Evolutionary conservation across 1,140 invertebrate species (phyloP).

Genomic region (Drosophila prosaltans): DNA sequence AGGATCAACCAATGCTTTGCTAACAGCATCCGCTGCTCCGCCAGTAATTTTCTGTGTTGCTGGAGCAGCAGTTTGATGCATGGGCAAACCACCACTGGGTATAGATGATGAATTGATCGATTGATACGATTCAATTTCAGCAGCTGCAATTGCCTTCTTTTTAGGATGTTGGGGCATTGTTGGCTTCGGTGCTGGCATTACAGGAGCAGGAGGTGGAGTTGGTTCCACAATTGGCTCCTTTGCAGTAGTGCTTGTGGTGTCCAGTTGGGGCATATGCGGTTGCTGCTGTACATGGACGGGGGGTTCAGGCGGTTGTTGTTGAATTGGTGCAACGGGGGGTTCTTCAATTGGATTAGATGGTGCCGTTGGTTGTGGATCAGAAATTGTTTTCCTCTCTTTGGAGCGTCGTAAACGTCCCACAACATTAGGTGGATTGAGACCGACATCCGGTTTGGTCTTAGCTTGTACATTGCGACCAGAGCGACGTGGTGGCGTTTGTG

Average conservation of each 20-base stretch:
- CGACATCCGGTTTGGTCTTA: slow-evolving; percentile 49
- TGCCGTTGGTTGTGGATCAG: slow-evolving; percentile 83
- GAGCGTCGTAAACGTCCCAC: slow-evolving; percentile 85
- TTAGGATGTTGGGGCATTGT: slow-evolving; percentile 76
- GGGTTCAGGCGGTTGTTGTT: not conserved
- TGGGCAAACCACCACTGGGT: slow-evolving; percentile 55
- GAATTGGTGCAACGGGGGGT: not conserved
- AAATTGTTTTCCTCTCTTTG: slow-evolving; percentile 86
- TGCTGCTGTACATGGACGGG: slow-evolving; percentile 8
- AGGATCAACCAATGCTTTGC: slow-evolving; percentile 87
- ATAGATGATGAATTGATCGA: slow-evolving; percentile 62
- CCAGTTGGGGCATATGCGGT: slow-evolving; percentile 41
- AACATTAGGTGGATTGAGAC: slow-evolving; percentile 84
- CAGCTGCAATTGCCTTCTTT: slow-evolving; percentile 78
- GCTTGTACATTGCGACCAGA: slow-evolving; percentile 66
- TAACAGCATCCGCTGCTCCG: slow-evolving; percentile 74
- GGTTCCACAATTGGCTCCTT: slow-evolving; percentile 28
- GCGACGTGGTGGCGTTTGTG: slow-evolving; percentile 71
- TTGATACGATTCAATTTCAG: slow-evolving; percentile 76
- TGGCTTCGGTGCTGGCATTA: slow-evolving; percentile 38
- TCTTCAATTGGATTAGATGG: slow-evolving; percentile 1
- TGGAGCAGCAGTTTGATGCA: slow-evolving; percentile 73
- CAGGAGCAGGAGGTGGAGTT: slow-evolving; percentile 1
- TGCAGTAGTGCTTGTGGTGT: not conserved
- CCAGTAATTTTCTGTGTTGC: slow-evolving; percentile 76